These are phyloP conservation scores for Drosophila punjabiensis DNA, from an alignment of 1,140 invertebrate genomes.

Conservation along the genomic window DNA sequence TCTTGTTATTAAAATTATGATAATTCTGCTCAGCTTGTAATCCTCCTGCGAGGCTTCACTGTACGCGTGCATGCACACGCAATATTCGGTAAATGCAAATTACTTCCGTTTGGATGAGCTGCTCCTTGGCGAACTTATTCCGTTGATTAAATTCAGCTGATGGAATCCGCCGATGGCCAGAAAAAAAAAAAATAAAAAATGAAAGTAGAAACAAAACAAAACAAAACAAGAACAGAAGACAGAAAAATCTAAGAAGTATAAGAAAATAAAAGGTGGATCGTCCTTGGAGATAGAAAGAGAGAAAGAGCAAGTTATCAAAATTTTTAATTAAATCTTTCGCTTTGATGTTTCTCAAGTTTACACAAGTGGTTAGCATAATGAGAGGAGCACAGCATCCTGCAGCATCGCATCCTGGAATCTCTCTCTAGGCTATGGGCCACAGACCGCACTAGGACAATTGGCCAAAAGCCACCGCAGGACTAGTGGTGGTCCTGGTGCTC, in stretches of 20 bases:
- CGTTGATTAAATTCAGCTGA: slow-evolving; percentile 74
- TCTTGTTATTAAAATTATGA: background rate
- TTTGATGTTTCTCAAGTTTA: slow-evolving; percentile 65
- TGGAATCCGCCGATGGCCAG: slow-evolving; percentile 59
- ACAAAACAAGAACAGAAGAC: background rate
- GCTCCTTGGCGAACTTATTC: slow-evolving; percentile 40
- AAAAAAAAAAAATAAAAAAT: background rate
- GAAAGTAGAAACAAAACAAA: slow-evolving; percentile 1
- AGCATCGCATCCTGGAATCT: background rate
- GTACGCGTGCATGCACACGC: slow-evolving; percentile 18
- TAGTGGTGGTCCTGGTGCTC: slow-evolving; percentile 5
- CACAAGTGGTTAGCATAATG: slow-evolving; percentile 52
- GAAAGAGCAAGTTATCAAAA: slow-evolving; percentile 59
- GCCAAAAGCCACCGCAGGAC: slow-evolving; percentile 37
- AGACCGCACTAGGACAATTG: slow-evolving; percentile 36
- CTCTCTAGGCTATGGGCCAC: background rate
- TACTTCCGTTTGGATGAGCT: slow-evolving; percentile 76
- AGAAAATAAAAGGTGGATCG: slow-evolving; percentile 17
- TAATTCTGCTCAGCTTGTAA: background rate
- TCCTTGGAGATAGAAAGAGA: slow-evolving; percentile 4
- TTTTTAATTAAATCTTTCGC: slow-evolving; percentile 78
- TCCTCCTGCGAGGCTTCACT: slow-evolving; percentile 16
- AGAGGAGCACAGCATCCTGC: slow-evolving; percentile 18
- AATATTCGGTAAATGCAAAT: slow-evolving; percentile 57
- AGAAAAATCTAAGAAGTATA: background rate